Percentiles rank a stretch among this genome's conserved stretches.
These are phyloP conservation scores for Coelopa frigida DNA, from an alignment of 1,140 invertebrate genomes.

Conservation along the genomic window DNA sequence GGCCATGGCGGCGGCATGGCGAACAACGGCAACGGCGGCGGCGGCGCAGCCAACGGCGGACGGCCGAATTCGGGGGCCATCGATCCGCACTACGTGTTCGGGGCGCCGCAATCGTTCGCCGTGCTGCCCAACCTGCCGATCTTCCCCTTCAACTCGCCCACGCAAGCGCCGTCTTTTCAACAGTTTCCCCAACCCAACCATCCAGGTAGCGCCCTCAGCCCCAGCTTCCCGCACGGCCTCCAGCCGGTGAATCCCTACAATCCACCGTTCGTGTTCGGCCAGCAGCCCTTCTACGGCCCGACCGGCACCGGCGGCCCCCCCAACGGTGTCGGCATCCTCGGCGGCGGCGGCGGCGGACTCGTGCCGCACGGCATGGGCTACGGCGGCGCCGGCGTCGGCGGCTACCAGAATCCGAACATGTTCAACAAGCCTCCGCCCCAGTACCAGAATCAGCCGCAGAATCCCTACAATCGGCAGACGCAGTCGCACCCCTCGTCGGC, in stretches of 20 bases:
- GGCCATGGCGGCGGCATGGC: slow-evolving; percentile 2
- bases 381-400: slow-evolving; percentile 28
- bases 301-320: slow-evolving; percentile 35
- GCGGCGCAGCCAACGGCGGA: slow-evolving; percentile 25
- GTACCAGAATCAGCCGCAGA: slow-evolving; percentile 38
- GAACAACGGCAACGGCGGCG: slow-evolving; percentile 10
- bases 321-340: slow-evolving; percentile 26
- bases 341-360: slow-evolving; percentile 34
- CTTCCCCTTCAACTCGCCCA: slow-evolving; percentile 42
- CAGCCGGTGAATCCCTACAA: slow-evolving; percentile 43
- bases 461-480: slow-evolving; percentile 36
- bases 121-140: slow-evolving; percentile 43
- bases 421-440: slow-evolving; percentile 42
- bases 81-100: slow-evolving; percentile 43
- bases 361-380: slow-evolving; percentile 24
- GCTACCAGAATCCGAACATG: slow-evolving; percentile 39
- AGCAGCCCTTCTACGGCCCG: slow-evolving; percentile 28
- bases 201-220: slow-evolving; percentile 41
- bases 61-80: slow-evolving; percentile 21
- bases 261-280: slow-evolving; percentile 41
- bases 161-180: slow-evolving; percentile 39
- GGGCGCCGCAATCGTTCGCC: slow-evolving; percentile 37
- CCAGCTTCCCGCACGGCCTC: slow-evolving; percentile 37
- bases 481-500: slow-evolving; percentile 37
- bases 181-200: slow-evolving; percentile 44